phyloP scores from a whole-genome alignment of 2,113 vertebrate species.

The Hippocampus barbouri region DNA sequence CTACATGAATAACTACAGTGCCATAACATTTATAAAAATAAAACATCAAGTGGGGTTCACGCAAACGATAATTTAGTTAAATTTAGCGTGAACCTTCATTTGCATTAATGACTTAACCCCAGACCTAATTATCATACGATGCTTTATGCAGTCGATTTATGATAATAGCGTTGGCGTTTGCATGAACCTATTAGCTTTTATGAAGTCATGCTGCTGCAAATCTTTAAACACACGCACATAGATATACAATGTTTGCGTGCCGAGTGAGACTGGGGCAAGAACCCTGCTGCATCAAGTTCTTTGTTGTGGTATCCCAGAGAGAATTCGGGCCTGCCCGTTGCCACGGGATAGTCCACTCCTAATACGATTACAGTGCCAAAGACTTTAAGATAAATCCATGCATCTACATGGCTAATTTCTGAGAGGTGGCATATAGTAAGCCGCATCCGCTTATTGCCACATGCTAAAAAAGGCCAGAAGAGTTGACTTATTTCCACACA shows the following conservation, averaged over 20 bases:
- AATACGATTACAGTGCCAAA: slow-evolving; percentile 67
- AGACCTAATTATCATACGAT: slow-evolving; percentile 32
- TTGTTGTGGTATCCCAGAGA: slow-evolving; percentile 31
- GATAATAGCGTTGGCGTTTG: slow-evolving; percentile 44
- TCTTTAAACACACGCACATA: not conserved
- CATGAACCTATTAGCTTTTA: slow-evolving; percentile 49
- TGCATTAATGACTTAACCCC: slow-evolving; percentile 43
- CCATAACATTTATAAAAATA: slow-evolving; percentile 10
- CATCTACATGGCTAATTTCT: slow-evolving; percentile 61
- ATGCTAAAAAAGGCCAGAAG: slow-evolving; percentile 48
- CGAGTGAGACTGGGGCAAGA: slow-evolving; percentile 13
- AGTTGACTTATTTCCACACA: slow-evolving; percentile 70
- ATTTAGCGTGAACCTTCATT: slow-evolving; percentile 39
- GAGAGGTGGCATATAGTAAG: slow-evolving; percentile 46
- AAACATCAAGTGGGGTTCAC: slow-evolving; percentile 8
- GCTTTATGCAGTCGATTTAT: slow-evolving; percentile 36
- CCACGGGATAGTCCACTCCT: slow-evolving; percentile 53
- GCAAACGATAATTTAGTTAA: slow-evolving; percentile 20
- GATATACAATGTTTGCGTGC: not conserved
- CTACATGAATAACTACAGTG: not conserved
- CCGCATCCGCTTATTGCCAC: slow-evolving; percentile 64
- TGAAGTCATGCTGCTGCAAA: slow-evolving; percentile 1
- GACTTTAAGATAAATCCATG: slow-evolving; percentile 71
- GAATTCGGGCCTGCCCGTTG: slow-evolving; percentile 44
- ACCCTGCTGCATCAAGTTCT: slow-evolving; percentile 28